A percentile compares a stretch with the other conserved stretches of the same genome.
These are phyloP conservation scores for Balaeniceps rex DNA, from an alignment of 2,113 vertebrate genomes.

Conservation along the genomic window DNA sequence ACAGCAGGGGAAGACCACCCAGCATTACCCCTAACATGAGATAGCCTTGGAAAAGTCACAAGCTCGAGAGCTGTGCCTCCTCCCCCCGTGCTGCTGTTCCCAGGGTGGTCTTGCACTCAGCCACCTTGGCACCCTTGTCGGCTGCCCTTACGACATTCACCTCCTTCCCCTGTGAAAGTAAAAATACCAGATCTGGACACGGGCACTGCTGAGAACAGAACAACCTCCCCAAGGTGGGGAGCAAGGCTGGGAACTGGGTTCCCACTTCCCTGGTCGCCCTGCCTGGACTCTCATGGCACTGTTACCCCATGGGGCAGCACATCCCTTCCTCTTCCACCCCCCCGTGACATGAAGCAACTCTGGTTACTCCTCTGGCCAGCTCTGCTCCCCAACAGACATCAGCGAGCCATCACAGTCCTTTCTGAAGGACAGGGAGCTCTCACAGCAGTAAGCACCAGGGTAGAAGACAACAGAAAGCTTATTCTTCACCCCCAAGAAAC, in stretches of 20 bases:
- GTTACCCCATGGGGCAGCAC: background rate
- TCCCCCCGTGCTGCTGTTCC: background rate
- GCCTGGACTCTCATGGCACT: background rate
- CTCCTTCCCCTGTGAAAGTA: background rate
- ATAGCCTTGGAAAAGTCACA: background rate
- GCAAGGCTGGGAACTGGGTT: background rate
- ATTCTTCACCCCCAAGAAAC: background rate
- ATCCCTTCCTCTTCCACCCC: background rate
- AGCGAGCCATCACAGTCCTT: background rate
- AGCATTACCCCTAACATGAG: background rate
- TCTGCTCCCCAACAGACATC: background rate
- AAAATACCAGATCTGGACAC: background rate
- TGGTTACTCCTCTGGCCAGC: background rate
- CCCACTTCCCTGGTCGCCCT: background rate
- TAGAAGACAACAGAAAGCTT: background rate
- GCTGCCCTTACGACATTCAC: rapidly evolving
- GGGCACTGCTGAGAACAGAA: background rate
- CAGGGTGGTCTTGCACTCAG: background rate
- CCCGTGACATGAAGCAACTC: background rate
- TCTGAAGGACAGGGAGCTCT: background rate
- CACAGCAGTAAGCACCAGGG: background rate
- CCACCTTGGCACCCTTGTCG: background rate
- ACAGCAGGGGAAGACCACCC: background rate
- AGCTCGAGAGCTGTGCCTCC: background rate
- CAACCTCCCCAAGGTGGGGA: background rate